Evolutionary conservation across 2,888 invertebrate genomes (phyloP), one percentile per base, ranked within the genome.

Genomic region (Cybosia mesomella): DNA sequence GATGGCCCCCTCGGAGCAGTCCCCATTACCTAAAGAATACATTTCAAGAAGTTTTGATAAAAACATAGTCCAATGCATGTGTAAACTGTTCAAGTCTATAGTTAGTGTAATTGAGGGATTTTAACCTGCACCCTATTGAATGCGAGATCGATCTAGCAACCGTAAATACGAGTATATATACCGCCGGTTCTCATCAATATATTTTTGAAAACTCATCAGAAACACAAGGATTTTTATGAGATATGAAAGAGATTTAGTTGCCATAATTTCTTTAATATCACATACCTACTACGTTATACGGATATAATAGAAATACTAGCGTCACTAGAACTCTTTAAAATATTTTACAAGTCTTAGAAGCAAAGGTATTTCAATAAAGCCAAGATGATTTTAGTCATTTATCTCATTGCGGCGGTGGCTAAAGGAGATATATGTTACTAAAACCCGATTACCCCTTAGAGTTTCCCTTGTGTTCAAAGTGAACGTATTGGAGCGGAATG

Each of bases 401-500:
- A 87, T 89, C 86, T 86, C 82, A 86, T 85, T 86, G 88, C 81
- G 84, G 87, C 77, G 75, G 79, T 74, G 82, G 82, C 76, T 83
- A 84, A 83, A 81, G 73, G 79, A 87, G 84, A 87, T 88, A 87
- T 85, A 86, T 86, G 85, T 87, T 83, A 85, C 85, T 49, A 86
- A 88, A 89, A 87, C 84, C 88, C 90, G 89, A 91, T 92, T 90
- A 91, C 89, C 89, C 85, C 86, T 83, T 83, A 82, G 87, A 90
- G 88, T 85, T 90, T 89, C 88, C 87, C 89, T 90, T 89, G 87
- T 88, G 92, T 91, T 93, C 94, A 94, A 94, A 94, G 94, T 84
- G 83, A 90, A 91, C 86, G 90, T 92, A 94, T 89, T 89, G 91
- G 85, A 89, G 89, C 87, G 94, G 94, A 94, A 94, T 92, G 89